Evolutionary conservation across 2,888 invertebrate species (phyloP).

Genomic region (Caenorhabditis becei): DNA sequence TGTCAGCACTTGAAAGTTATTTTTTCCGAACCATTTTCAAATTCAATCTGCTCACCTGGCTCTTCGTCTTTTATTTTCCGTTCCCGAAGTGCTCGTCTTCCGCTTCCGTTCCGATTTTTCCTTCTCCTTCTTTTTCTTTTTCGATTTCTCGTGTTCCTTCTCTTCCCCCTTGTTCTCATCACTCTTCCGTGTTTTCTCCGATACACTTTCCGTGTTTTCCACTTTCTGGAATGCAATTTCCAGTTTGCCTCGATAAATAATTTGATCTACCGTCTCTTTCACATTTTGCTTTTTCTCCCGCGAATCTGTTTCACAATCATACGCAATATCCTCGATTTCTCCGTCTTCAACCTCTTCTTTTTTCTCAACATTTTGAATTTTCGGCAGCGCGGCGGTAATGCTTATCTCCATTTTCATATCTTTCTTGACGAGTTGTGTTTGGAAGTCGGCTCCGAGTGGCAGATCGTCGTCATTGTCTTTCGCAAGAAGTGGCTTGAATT

Average conservation of each 20-base stretch:
- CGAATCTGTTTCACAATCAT: not conserved
- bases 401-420: slow-evolving; percentile 21
- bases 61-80: not conserved
- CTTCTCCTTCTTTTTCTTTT: slow-evolving; percentile 18
- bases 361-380: not conserved
- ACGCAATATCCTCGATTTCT: slow-evolving; percentile 39
- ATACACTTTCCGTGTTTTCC: not conserved
- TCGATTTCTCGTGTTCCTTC: not conserved
- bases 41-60: not conserved
- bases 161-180: not conserved
- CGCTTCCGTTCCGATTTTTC: slow-evolving; percentile 16
- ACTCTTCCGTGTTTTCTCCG: not conserved
- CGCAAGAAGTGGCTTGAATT: not conserved
- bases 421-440: slow-evolving; percentile 6
- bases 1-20: not conserved
- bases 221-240: not conserved
- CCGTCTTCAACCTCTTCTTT: slow-evolving; percentile 38
- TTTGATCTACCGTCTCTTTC: slow-evolving; percentile 5
- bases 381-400: slow-evolving; percentile 25
- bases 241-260: not conserved
- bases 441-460: not conserved
- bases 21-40: not conserved
- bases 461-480: slow-evolving; percentile 11
- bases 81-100: slow-evolving; percentile 6
- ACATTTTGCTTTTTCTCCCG: not conserved